Percentiles rank a stretch among this genome's conserved stretches.
These are phyloP conservation scores for Sebastes hubbsi DNA, from an alignment of 2,797 vertebrate genomes.

Conservation along the genomic window DNA sequence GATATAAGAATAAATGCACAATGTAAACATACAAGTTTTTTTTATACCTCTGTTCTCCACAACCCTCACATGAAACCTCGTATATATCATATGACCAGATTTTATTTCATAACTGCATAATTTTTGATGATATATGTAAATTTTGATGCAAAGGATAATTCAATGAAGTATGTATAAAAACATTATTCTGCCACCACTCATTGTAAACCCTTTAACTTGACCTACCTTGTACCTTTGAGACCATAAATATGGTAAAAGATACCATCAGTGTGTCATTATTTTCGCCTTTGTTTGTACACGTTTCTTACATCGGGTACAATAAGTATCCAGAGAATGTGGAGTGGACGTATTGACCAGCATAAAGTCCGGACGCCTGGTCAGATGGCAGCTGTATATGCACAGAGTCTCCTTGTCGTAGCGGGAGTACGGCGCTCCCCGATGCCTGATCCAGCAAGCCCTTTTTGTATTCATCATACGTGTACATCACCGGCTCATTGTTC, in stretches of 20 bases:
- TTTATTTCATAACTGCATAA: background rate
- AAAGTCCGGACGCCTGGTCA: constrained; percentile 96
- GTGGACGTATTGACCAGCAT: constrained; percentile 95
- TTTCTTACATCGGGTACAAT: constrained; percentile 92
- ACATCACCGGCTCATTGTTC: constrained; percentile 97
- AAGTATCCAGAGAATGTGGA: constrained; percentile 98
- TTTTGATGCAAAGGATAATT: constrained; percentile 2
- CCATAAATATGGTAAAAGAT: constrained; percentile 3
- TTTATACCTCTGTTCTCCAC: background rate
- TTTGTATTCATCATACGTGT: constrained; percentile 97
- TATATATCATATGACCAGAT: background rate
- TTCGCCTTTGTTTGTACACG: background rate
- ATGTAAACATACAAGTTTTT: constrained; percentile 20
- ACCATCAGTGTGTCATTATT: background rate
- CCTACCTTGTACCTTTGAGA: constrained; percentile 22
- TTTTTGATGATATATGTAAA: background rate
- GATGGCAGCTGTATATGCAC: constrained; percentile 96
- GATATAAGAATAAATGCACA: constrained; percentile 53
- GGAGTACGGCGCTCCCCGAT: constrained; percentile 94
- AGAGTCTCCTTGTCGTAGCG: constrained; percentile 88
- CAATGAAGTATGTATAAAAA: background rate
- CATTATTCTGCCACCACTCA: background rate
- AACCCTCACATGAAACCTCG: background rate
- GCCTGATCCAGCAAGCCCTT: constrained; percentile 97
- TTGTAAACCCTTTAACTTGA: constrained; percentile 24